Base-by-base conservation (phyloP, 2,797 vertebrate species). In the Urocyon cinereoargenteus region DNA sequence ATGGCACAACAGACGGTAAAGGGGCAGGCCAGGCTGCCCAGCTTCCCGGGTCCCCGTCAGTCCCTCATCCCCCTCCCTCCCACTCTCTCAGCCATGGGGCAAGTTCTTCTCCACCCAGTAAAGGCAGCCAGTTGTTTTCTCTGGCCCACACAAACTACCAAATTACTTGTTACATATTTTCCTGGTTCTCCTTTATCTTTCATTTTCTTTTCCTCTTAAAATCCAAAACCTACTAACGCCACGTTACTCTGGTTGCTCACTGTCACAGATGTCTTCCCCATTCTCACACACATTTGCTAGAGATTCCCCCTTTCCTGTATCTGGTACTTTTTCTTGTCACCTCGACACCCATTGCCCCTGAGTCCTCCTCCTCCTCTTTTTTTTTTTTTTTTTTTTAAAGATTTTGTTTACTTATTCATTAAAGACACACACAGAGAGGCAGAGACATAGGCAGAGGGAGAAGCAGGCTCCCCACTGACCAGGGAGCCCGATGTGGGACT, bases 1-100 rank as follows among this genome's bases (percentile, higher is more conserved):
- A 22, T n/a, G 73, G 15, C 5, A 22, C 7, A 36, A 31, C 22
- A 12, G 9, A 34, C 0, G 57, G 59, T 19, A 3, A 40, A 28
- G 45, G 22, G 0, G 16, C 13, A 18, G 61, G 59, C 0, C 1
- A 13, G 79, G 73, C 73, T 2, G 9, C 55, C 7, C 0, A 12
- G 15, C 31, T 55, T 45, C 40, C 59, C 0, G n/a, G 4, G 1
- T 22, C 45, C 1, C 0, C 0, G 51, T 2, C 31, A 2, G 0
- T 18, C 40, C 34, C 40, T 59, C 40, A 0, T 26, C 0, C 3
- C 4, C 34, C 3, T 3, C 14, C 57, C 53, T 40, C 31, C 57
- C 22, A 6, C n/a, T 5, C 1, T 12, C 49, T 45, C 53, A 61
- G 21, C 45, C 36, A 3, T 64, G 26, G 51, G 64, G 22, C 85